A percentile compares a stretch with the other conserved stretches of the same genome.
phyloP scores from a whole-genome alignment of 2,113 vertebrate species.

The Pongo abelii region DNA sequence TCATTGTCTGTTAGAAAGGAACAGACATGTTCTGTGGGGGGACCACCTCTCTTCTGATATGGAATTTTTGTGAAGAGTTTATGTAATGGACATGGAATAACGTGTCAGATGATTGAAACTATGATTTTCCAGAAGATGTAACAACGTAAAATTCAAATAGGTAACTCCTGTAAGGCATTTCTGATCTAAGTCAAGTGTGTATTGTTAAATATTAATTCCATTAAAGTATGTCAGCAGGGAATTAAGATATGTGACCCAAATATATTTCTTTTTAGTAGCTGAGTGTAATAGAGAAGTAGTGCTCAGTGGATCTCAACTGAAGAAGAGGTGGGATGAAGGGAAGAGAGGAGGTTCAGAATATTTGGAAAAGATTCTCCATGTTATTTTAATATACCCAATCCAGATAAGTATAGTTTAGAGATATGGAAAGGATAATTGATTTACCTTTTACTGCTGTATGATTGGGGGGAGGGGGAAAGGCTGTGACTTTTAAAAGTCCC shows the following conservation, averaged over 20 bases:
- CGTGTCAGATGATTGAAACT: neutral
- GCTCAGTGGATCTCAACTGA: neutral
- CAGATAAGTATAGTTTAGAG: neutral
- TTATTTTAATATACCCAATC: neutral
- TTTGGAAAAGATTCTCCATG: neutral
- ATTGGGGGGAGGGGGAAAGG: rapidly evolving
- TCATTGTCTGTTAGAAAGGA: neutral
- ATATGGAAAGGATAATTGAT: neutral
- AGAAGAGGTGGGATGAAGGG: neutral
- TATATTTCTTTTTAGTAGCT: conserved; percentile 42
- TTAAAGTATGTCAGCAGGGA: conserved; percentile 44
- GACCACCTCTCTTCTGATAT: neutral
- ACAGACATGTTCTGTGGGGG: neutral
- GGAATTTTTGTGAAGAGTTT: neutral
- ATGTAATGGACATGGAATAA: neutral
- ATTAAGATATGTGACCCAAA: conserved; percentile 61
- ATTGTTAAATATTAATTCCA: conserved; percentile 64
- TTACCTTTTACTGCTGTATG: neutral
- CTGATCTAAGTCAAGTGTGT: conserved; percentile 47
- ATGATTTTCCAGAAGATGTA: conserved; percentile 13
- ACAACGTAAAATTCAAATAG: conserved; percentile 22
- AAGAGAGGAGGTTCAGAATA: neutral
- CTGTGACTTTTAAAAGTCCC: neutral
- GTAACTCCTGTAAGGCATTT: conserved; percentile 41
- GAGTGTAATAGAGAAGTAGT: neutral